phyloP scores from a whole-genome alignment of 2,113 vertebrate species.

The Lepidothrix coronata region DNA sequence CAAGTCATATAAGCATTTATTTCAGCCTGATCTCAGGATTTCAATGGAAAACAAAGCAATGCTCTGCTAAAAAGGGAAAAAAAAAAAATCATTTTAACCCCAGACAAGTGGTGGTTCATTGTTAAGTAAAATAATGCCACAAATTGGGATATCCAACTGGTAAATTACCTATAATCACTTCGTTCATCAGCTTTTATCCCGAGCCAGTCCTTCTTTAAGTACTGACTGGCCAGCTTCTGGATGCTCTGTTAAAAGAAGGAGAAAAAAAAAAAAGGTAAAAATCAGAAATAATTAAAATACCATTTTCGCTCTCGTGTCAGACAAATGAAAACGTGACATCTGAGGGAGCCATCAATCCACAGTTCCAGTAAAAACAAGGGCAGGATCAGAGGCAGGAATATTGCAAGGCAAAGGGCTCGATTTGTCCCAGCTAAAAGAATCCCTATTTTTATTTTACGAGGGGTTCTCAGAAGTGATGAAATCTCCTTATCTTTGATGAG shows the following conservation, averaged over 20 bases:
- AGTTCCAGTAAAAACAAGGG: not conserved
- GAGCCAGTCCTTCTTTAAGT: constrained; percentile 97
- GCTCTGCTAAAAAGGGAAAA: not conserved
- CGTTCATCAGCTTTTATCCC: constrained; percentile 90
- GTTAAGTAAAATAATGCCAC: not conserved
- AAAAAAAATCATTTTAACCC: not conserved
- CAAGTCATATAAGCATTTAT: not conserved
- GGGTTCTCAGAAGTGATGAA: not conserved
- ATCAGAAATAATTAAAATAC: not conserved
- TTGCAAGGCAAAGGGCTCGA: fast-evolving
- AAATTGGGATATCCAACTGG: not conserved
- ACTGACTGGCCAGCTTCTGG: constrained; percentile 95
- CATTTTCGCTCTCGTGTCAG: not conserved
- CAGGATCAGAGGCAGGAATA: not conserved
- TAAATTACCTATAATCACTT: constrained; percentile 90
- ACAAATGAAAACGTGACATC: not conserved
- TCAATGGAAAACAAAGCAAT: not conserved
- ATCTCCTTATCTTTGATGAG: fast-evolving
- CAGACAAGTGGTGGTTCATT: not conserved
- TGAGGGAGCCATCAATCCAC: not conserved
- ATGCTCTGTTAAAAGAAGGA: constrained; percentile 81
- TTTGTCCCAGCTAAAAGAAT: not conserved
- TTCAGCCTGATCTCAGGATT: not conserved
- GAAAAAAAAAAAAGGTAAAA: not conserved
- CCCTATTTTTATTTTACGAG: fast-evolving